These are phyloP conservation scores for Microctenopoma lineatum DNA, from an alignment of 2,797 vertebrate species.

Conservation along the genomic window DNA sequence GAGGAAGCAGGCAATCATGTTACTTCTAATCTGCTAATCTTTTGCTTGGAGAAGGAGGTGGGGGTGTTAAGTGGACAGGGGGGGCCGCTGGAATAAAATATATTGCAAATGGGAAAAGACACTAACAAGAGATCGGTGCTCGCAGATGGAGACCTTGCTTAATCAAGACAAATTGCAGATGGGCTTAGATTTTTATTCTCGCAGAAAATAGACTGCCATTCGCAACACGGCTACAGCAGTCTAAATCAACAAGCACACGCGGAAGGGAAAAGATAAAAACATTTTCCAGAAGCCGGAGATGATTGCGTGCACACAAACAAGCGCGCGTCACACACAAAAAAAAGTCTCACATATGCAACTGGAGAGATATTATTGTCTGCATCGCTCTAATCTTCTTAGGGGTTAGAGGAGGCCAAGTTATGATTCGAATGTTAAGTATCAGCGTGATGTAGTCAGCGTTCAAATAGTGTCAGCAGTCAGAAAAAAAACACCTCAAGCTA, in stretches of 20 bases:
- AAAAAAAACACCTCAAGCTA: slow-evolving; percentile 40
- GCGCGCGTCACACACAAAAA: background rate
- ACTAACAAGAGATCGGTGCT: slow-evolving; percentile 71
- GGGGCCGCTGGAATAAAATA: slow-evolving; percentile 61
- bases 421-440: slow-evolving; percentile 53
- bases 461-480: slow-evolving; percentile 40
- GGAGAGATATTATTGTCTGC: slow-evolving; percentile 50
- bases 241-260: slow-evolving; percentile 42
- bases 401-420: slow-evolving; percentile 55
- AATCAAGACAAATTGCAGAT: slow-evolving; percentile 79
- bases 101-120: slow-evolving; percentile 75
- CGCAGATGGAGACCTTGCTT: slow-evolving; percentile 72
- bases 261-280: slow-evolving; percentile 20
- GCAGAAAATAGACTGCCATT: slow-evolving; percentile 57
- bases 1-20: slow-evolving; percentile 67
- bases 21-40: slow-evolving; percentile 76
- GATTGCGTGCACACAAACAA: slow-evolving; percentile 12
- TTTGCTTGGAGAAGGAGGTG: slow-evolving; percentile 58
- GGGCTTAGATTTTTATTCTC: slow-evolving; percentile 56
- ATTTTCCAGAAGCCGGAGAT: slow-evolving; percentile 14
- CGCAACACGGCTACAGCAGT: slow-evolving; percentile 34
- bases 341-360: slow-evolving; percentile 5
- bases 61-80: slow-evolving; percentile 68
- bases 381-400: slow-evolving; percentile 61
- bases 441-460: slow-evolving; percentile 31